Evolutionary conservation across 2,113 vertebrate species (phyloP).

Genomic region (Python bivittatus): DNA sequence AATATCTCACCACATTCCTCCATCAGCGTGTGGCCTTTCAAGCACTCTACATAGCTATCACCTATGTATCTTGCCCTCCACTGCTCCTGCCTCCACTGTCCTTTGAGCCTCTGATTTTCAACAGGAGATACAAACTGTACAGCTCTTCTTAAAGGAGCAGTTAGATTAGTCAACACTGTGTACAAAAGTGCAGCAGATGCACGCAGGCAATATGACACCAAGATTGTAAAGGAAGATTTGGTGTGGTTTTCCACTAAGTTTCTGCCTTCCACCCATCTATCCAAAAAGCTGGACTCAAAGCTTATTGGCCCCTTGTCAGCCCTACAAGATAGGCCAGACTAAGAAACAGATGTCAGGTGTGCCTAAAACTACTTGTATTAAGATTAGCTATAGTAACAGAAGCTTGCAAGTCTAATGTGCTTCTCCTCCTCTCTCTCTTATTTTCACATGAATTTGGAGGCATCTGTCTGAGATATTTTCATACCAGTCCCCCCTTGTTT

Average conservation of each 20-base stretch:
- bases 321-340: neutral
- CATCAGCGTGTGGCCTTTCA: neutral
- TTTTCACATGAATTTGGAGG: neutral
- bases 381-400: neutral
- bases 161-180: neutral
- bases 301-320: neutral
- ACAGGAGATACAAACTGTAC: neutral
- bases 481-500: neutral
- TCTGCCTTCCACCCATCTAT: neutral
- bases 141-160: neutral
- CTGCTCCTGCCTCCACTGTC: neutral
- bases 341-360: neutral
- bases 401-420: neutral
- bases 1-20: neutral
- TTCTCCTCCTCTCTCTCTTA: neutral
- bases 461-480: neutral
- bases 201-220: neutral
- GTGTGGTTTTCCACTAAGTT: neutral
- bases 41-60: neutral
- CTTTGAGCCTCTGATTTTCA: neutral
- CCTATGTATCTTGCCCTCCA: neutral
- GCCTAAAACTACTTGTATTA: neutral
- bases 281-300: neutral
- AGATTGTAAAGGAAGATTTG: neutral
- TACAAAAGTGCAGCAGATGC: neutral